Percentiles rank a stretch among this genome's conserved stretches.
Conservation (phyloP, 1,140 invertebrate genomes). For the Euwallacea fornicatus region DNA sequence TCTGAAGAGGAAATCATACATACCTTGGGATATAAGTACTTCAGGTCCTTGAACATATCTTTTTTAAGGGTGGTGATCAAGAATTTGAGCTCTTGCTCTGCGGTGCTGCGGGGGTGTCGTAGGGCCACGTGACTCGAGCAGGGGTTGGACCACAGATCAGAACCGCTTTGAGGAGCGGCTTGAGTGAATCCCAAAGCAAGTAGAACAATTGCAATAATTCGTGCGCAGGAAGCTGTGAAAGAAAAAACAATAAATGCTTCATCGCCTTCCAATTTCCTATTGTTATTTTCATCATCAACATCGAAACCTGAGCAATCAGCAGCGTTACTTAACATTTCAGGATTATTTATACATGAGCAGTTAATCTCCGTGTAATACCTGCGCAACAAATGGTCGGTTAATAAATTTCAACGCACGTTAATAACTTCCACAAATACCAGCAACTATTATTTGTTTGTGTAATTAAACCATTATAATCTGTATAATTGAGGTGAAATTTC, state of each 20-base stretch:
- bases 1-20: background rate
- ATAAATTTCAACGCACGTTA: too few relatives aligned
- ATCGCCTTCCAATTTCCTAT: background rate
- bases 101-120: slow-evolving; percentile 39
- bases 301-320: background rate
- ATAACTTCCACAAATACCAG: background rate
- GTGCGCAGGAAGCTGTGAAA: slow-evolving; percentile 27
- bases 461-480: slow-evolving; percentile 1
- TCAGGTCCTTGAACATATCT: slow-evolving; percentile 22
- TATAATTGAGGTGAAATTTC: background rate
- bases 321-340: background rate
- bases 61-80: slow-evolving; percentile 24
- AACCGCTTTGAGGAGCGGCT: slow-evolving; percentile 13
- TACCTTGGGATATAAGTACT: slow-evolving; percentile 28
- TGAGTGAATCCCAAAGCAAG: slow-evolving; percentile 15
- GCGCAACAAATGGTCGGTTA: too few relatives aligned
- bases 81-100: slow-evolving; percentile 33
- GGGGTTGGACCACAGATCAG: slow-evolving; percentile 39
- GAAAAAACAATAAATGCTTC: slow-evolving; percentile 3
- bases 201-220: slow-evolving; percentile 29
- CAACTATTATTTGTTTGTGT: slow-evolving; percentile 9
- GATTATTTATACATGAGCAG: background rate
- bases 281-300: too few relatives aligned
- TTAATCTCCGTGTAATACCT: too few relatives aligned
- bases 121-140: slow-evolving; percentile 24